phyloP scores from a whole-genome alignment of 2,888 invertebrate species.

The Lepetodrilus schrolli region DNA sequence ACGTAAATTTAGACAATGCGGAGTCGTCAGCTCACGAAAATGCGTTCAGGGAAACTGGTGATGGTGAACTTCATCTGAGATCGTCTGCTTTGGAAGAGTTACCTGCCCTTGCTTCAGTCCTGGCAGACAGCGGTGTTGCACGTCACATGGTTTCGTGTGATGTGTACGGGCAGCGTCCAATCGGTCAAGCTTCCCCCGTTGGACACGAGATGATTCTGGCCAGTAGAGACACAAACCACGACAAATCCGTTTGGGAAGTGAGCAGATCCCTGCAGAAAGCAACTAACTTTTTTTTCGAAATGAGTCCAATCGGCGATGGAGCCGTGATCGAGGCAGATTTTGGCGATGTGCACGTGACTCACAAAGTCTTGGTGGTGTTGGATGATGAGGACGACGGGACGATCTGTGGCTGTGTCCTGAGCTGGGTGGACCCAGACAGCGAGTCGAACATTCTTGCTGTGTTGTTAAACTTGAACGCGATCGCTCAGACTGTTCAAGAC shows the following conservation, averaged over 20 bases:
- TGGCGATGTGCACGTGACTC: neutral
- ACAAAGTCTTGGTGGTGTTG: neutral
- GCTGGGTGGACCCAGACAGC: neutral
- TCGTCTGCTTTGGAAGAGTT: slow-evolving; percentile 16
- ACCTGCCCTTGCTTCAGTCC: neutral
- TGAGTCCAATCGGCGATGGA: neutral
- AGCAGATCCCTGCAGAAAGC: slow-evolving; percentile 26
- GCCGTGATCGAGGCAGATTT: neutral
- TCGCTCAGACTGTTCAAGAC: slow-evolving; percentile 35
- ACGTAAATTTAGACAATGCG: too few species aligned
- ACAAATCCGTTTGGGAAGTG: slow-evolving; percentile 37
- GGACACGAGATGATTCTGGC: slow-evolving; percentile 39
- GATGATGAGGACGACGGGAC: neutral
- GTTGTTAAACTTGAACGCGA: slow-evolving; percentile 42
- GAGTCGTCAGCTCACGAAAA: too few species aligned
- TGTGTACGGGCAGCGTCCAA: slow-evolving; percentile 32
- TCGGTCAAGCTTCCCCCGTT: slow-evolving; percentile 31
- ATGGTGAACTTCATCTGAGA: slow-evolving; percentile 13
- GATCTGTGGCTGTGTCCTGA: neutral
- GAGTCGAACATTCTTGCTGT: neutral
- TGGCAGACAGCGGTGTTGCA: neutral
- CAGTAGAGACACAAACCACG: neutral
- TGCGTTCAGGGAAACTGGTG: neutral
- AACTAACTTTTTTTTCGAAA: neutral
- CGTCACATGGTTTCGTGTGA: slow-evolving; percentile 34